Conservation (phyloP, 2,113 vertebrate species). For the Spea bombifrons region DNA sequence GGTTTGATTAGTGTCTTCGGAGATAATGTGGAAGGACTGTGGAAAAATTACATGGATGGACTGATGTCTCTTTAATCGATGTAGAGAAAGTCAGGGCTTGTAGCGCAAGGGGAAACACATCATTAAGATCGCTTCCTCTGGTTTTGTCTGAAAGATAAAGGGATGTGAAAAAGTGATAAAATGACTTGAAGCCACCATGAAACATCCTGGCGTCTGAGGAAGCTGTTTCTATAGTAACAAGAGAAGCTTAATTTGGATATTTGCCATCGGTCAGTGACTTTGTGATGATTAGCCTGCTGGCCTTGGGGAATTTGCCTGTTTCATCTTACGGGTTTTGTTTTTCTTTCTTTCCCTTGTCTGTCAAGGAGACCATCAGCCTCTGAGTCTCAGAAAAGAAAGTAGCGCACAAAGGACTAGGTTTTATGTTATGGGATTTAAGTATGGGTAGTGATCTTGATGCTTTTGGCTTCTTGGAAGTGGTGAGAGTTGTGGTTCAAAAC, state of each 20-base stretch:
- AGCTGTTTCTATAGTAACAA: constrained; percentile 47
- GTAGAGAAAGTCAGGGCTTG: constrained; percentile 39
- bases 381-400: background rate
- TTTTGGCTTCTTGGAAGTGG: too few species aligned
- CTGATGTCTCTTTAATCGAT: constrained; percentile 31
- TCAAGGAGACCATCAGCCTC: background rate
- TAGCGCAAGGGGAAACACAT: constrained; percentile 39
- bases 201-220: constrained; percentile 46
- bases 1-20: too few species aligned
- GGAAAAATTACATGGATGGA: background rate
- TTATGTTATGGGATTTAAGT: too few species aligned
- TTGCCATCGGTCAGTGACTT: constrained; percentile 48
- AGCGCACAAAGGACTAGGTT: background rate
- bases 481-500: too few species aligned
- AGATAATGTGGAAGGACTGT: too few species aligned
- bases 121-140: constrained; percentile 51
- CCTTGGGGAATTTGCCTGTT: constrained; percentile 29
- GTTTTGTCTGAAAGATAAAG: constrained; percentile 52
- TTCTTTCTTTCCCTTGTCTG: constrained; percentile 3
- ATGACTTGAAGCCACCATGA: constrained; percentile 45
- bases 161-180: constrained; percentile 48
- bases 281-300: constrained; percentile 40
- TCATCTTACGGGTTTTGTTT: constrained; percentile 19
- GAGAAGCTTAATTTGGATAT: constrained; percentile 43
- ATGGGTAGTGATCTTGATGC: too few species aligned